Base-by-base conservation (phyloP, 1,140 invertebrate species). In the Mercenaria mercenaria region DNA sequence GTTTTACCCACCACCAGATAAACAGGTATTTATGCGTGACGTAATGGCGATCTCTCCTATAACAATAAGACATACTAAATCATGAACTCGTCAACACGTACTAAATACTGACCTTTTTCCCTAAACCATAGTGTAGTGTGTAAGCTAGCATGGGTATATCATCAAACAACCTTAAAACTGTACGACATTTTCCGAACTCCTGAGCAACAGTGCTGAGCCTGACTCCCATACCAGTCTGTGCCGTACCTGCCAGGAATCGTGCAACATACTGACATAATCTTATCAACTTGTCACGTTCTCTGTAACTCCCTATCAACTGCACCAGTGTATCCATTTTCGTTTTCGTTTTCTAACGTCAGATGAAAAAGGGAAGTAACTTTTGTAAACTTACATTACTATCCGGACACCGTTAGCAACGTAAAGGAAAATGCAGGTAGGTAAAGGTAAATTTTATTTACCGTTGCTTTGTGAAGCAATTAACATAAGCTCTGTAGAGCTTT, bases 141-240 rank as follows among this genome's bases (percentile, higher is more conserved):
- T 91, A 77, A 10, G 92, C 72, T 83, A 98, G 95, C 96, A 97
- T 97, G 11, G 97, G 97, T 91, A 98, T 96, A 92, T 98, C 98
- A 96, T 98, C 98, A 76, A 98, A 97, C 52, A 98, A 96, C 89
- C 98, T 96, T 52, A 98, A 95, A 59, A 97, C 97, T 3, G 97
- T 96, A 91, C 98, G 95, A 83, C 94, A 94, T 13, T 96, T 96
- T 61, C 97, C 97, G 92, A 98, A 96, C 93, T 97, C 96, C 13
- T 96, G 97, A 89, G 97, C 96, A 91, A 98, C 96, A 43, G 94
- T 96, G 72, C 96, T 96, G 29, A 97, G 97, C 88, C 97, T 97
- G 39, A 96, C 95, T 2, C 97, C 96, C 47, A 96, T 96, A 4
- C 96, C 95, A 87, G 96, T 95, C 52, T 97, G 92, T 4, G 92